A percentile compares a stretch with the other conserved stretches of the same genome.
These are phyloP conservation scores for Hipposideros larvatus DNA, from an alignment of 2,797 vertebrate genomes.

Conservation along the genomic window DNA sequence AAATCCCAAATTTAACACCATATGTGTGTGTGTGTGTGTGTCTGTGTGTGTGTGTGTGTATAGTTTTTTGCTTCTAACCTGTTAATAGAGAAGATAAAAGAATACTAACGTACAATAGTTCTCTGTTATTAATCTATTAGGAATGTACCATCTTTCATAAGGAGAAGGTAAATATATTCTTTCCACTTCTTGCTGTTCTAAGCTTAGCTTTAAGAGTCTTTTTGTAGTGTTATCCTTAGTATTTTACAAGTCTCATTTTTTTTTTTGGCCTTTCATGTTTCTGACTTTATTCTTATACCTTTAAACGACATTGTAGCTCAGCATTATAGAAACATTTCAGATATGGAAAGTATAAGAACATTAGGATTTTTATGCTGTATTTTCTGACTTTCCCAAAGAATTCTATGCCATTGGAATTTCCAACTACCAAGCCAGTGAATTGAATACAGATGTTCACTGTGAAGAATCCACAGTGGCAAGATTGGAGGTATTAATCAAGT, in stretches of 20 bases:
- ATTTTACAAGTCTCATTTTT: slow-evolving; percentile 46
- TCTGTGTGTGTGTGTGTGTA: too few relatives aligned
- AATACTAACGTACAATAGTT: not conserved
- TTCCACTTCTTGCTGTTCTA: not conserved
- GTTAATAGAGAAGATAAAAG: not conserved
- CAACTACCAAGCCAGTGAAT: not conserved
- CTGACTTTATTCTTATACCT: slow-evolving; percentile 26
- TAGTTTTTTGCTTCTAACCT: not conserved
- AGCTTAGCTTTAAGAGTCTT: not conserved
- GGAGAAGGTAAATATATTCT: not conserved
- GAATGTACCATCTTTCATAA: not conserved
- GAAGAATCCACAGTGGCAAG: slow-evolving; percentile 6
- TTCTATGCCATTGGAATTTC: slow-evolving; percentile 17
- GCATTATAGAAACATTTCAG: slow-evolving; percentile 30
- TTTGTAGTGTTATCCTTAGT: not conserved
- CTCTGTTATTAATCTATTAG: not conserved
- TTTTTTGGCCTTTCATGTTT: slow-evolving; percentile 38
- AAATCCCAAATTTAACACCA: not conserved
- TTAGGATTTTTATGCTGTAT: not conserved
- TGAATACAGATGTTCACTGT: slow-evolving; percentile 53
- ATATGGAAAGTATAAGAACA: not conserved
- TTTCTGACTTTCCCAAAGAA: slow-evolving; percentile 34
- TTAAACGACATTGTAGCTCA: not conserved
- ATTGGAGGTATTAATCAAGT: slow-evolving; percentile 49
- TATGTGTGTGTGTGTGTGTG: not conserved